These are phyloP conservation scores for Sarcophaga rosellei DNA, from an alignment of 2,888 invertebrate species.

Conservation along the genomic window DNA sequence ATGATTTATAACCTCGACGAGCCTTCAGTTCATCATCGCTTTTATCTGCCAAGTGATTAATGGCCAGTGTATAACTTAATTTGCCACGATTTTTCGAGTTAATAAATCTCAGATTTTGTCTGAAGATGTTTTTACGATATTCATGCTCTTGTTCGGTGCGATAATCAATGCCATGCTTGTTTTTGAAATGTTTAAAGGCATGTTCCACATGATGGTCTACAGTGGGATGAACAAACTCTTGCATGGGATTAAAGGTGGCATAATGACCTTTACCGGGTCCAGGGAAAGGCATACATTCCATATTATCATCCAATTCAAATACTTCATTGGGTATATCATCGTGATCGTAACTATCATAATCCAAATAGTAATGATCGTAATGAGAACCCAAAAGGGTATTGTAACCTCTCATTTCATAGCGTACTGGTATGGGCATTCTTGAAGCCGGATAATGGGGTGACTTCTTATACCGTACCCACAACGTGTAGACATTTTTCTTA, in stretches of 20 bases:
- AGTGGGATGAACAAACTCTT: slow-evolving; percentile 90
- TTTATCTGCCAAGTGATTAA: slow-evolving; percentile 95
- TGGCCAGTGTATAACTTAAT: slow-evolving; percentile 87
- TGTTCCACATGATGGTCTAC: slow-evolving; percentile 88
- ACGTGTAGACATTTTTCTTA: slow-evolving; percentile 93
- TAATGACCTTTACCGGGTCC: slow-evolving; percentile 93
- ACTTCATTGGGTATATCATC: slow-evolving; percentile 87
- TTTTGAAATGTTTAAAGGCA: slow-evolving; percentile 88
- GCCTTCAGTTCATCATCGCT: slow-evolving; percentile 89
- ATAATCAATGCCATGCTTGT: slow-evolving; percentile 88
- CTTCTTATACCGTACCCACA: slow-evolving; percentile 91
- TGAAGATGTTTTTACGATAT: slow-evolving; percentile 89
- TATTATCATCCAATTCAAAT: slow-evolving; percentile 85
- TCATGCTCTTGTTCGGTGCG: slow-evolving; percentile 85
- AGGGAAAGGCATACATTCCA: slow-evolving; percentile 90
- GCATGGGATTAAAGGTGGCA: slow-evolving; percentile 96
- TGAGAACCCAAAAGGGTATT: slow-evolving; percentile 96
- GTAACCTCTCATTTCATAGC: slow-evolving; percentile 97
- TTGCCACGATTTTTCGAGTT: slow-evolving; percentile 91
- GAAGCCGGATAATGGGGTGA: slow-evolving; percentile 81
- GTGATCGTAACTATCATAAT: slow-evolving; percentile 87
- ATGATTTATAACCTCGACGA: slow-evolving; percentile 86
- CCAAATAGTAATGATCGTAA: slow-evolving; percentile 95
- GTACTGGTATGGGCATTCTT: slow-evolving; percentile 86
- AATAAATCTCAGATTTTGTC: slow-evolving; percentile 92